phyloP scores from a whole-genome alignment of 2,797 vertebrate genomes.

The Holocentrus rufus region DNA sequence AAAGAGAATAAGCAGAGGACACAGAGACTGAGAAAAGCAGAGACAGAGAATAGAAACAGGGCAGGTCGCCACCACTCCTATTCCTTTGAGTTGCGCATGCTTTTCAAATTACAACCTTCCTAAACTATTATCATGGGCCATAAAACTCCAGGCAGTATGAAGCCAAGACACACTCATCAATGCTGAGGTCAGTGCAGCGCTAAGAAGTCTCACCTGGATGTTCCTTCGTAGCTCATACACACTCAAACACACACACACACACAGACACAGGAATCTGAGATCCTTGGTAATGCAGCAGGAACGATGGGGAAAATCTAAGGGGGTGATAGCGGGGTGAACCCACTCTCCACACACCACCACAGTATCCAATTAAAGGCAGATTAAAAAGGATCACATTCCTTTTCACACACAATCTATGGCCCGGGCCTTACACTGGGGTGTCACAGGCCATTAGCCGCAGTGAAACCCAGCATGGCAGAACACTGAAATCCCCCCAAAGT shows the following conservation, averaged over 20 bases:
- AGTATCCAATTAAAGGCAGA: constrained; percentile 72
- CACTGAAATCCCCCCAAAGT: constrained; percentile 51
- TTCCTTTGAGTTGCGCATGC: constrained; percentile 67
- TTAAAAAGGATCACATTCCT: constrained; percentile 67
- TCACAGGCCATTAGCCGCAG: constrained; percentile 54
- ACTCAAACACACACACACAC: not conserved
- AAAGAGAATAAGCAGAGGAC: not conserved
- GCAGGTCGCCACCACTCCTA: constrained; percentile 32
- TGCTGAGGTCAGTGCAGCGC: constrained; percentile 48
- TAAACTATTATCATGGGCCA: constrained; percentile 69
- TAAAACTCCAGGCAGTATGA: constrained; percentile 67
- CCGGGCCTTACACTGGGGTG: constrained; percentile 28
- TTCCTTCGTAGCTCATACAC: not conserved
- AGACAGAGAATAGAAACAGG: not conserved
- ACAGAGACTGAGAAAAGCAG: constrained; percentile 9
- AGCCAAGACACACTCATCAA: constrained; percentile 55
- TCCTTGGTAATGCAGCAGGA: not conserved
- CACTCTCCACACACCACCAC: constrained; percentile 34
- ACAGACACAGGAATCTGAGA: constrained; percentile 1
- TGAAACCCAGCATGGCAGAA: constrained; percentile 61
- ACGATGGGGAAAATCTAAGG: not conserved
- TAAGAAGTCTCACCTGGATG: constrained; percentile 25
- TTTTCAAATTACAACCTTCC: constrained; percentile 75
- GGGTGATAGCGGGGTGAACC: constrained; percentile 28
- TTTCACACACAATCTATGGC: constrained; percentile 53